phyloP scores from a whole-genome alignment of 2,797 vertebrate species.

The Danionella dracula region DNA sequence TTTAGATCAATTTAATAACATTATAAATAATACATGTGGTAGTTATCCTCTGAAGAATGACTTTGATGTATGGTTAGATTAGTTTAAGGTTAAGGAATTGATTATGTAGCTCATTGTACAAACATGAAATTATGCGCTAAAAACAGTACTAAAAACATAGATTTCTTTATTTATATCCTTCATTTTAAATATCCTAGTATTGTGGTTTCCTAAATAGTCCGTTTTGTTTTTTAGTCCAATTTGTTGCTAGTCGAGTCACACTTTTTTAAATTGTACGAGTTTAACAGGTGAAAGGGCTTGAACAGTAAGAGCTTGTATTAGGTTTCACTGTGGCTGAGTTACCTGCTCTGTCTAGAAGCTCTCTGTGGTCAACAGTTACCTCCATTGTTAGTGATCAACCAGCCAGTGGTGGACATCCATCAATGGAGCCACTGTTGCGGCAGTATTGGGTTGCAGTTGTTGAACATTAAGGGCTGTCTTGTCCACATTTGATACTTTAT shows the following conservation, averaged over 20 bases:
- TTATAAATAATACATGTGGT: neutral
- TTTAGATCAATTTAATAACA: no score
- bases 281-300: conserved; percentile 17
- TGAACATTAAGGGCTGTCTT: conserved; percentile 16
- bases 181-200: no score
- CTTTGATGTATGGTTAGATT: no score
- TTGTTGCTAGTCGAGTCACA: neutral
- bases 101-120: no score
- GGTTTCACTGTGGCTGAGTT: conserved; percentile 10
- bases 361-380: conserved; percentile 23
- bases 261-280: neutral
- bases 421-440: conserved; percentile 37
- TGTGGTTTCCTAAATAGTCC: no score
- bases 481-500: conserved; percentile 32
- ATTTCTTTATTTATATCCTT: no score
- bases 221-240: neutral
- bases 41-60: neutral
- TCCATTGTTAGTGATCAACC: conserved; percentile 22
- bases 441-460: conserved; percentile 28
- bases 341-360: conserved; percentile 1
- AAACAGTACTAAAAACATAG: no score
- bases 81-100: no score
- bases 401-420: neutral
- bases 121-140: no score
- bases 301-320: conserved; percentile 7